Evolutionary conservation across 1,140 invertebrate genomes (phyloP), one percentile per base, ranked within the genome.

Genomic region (Belonocnema kinseyi): DNA sequence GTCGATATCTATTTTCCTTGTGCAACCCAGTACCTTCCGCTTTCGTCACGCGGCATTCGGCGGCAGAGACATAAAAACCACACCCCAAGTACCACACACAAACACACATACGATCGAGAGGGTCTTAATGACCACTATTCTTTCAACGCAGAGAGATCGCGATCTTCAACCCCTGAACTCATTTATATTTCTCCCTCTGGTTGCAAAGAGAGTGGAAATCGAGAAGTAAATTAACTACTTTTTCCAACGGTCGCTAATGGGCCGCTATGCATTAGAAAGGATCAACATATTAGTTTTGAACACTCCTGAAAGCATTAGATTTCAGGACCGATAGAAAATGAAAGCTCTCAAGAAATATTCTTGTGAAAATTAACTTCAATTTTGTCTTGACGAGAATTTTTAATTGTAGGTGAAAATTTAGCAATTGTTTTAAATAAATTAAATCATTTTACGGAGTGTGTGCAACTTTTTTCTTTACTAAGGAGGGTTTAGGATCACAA

Each of bases 151-250:
- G 53, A 54, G 53, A 54, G 53, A 54, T 54, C 53, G 21, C 26
- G 58, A 66, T 66, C 21, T 66, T 16, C 58, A 66, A 66, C 58
- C 58, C 58, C 26, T 66, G 58, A 66, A 66, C 21, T 6, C 26
- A 8, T 16, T 33, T 33, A 40, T 46, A 46, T 40, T 66, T 66
- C 58, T 40, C 40, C 26, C 33, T 33, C 61, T 66, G 26, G 33
- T 46, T 40, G 13, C 13, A 26, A 40, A 66, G 61, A 40, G 61
- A 40, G 33, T 40, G 16, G 61, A 66, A 66, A 66, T 33, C 46
- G 61, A 66, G 61, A 66, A 66, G 61, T 66, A 66, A 66, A 66
- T 66, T 66, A 66, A 66, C 26, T 66, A 66, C 61, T 66, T 66
- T 33, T 46, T 66, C 13, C 40, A 66, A 66, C 16, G 61, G 46